Evolutionary conservation across 2,888 invertebrate genomes (phyloP), one percentile per base, ranked within the genome.

Genomic region (Drosophila nigritarsus): DNA sequence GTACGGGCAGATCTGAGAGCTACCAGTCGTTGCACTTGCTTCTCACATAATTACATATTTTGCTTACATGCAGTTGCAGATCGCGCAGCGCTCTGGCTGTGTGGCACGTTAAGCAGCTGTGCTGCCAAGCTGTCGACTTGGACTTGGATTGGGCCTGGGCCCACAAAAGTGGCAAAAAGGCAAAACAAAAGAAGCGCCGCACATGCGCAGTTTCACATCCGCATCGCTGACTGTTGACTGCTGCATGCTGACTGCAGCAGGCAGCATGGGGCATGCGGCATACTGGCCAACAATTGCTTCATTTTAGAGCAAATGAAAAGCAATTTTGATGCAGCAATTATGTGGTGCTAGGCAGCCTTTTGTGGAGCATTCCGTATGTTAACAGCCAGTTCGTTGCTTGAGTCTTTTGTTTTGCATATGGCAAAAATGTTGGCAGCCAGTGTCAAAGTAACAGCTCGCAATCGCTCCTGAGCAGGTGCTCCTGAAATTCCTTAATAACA

Each of bases 21-120:
- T 60, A 62, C 32, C 65, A 63, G 67, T 48, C 38, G 59, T 49
- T 73, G 68, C 73, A 67, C 79, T 79, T 74, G 76, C 74, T 83
- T 85, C 86, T 88, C 88, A 83, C 81, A 86, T 88, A 86, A 85
- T 83, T 85, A 85, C 81, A 86, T 86, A 86, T 83, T 77, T 87
- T 77, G 80, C 78, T 69, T 55, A 68, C 72, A 72, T 67, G 75
- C 69, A 73, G 70, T 69, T 78, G 67, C 61, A 53, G 65, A 67
- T 63, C 30, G 42, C 56, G 59, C 67, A 13, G 61, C 58, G 49
- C 65, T 64, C 64, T 60, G 51, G 58, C 59, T 80, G 83, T 80
- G 87, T 82, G 78, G 86, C 85, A 84, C 80, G 84, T 83, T 84
- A 87, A 87, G 88, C 83, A 84, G 86, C 78, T 78, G 78, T 36